Conservation (phyloP, 2,888 invertebrate species). For the Habrosyne pyritoides region DNA sequence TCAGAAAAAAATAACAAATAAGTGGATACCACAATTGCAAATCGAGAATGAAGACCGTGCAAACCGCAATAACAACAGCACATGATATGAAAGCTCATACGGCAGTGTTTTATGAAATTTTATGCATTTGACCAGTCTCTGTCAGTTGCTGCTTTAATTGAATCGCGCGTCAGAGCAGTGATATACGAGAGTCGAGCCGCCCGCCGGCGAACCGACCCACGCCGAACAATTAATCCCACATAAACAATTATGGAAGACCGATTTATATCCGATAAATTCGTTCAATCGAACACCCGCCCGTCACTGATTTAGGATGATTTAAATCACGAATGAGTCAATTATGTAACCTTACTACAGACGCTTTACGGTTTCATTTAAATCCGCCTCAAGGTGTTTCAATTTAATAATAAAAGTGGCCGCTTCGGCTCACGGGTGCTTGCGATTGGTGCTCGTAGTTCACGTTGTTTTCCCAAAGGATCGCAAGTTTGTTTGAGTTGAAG, state of each 20-base stretch:
- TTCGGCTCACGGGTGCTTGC: constrained; percentile 22
- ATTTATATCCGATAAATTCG: constrained; percentile 70
- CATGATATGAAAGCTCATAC: constrained; percentile 14
- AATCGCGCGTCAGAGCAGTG: constrained; percentile 65
- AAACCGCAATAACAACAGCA: constrained; percentile 26
- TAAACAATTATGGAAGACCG: constrained; percentile 68
- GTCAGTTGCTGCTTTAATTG: constrained; percentile 71
- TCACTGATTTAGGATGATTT: constrained; percentile 53
- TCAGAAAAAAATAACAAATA: background rate
- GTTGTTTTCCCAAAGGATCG: constrained; percentile 63
- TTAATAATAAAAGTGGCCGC: constrained; percentile 46
- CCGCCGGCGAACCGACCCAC: constrained; percentile 53
- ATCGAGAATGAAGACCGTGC: constrained; percentile 25
- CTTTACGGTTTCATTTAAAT: constrained; percentile 67
- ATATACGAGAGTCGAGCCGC: constrained; percentile 59
- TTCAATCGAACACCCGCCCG: constrained; percentile 46
- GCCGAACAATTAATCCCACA: constrained; percentile 66
- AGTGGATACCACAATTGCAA: background rate
- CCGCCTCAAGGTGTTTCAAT: constrained; percentile 54
- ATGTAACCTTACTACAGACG: constrained; percentile 52
- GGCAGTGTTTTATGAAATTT: background rate
- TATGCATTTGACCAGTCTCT: constrained; percentile 32
- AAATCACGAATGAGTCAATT: constrained; percentile 57
- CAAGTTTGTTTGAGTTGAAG: constrained; percentile 53
- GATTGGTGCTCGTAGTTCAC: constrained; percentile 48